These are phyloP conservation scores for Diceros bicornis DNA, from an alignment of 2,797 vertebrate genomes.

Conservation along the genomic window DNA sequence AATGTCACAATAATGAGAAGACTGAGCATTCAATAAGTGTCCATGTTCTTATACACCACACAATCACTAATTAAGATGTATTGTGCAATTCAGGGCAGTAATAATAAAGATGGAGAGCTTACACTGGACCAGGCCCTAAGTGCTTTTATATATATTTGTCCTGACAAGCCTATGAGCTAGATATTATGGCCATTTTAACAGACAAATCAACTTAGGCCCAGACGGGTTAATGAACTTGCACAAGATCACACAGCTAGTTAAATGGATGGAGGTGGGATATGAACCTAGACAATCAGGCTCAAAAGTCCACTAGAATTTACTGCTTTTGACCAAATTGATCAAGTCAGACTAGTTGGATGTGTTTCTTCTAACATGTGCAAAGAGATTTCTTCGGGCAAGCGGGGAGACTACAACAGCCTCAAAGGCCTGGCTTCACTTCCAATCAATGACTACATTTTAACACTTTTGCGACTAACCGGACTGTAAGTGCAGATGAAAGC, in stretches of 20 bases:
- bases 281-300: not conserved
- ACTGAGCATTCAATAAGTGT: not conserved
- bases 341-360: not conserved
- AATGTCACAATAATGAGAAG: slow-evolving; percentile 68
- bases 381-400: not conserved
- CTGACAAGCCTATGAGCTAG: not conserved
- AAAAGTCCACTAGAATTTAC: not conserved
- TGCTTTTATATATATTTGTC: not conserved
- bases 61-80: slow-evolving; percentile 59
- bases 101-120: slow-evolving; percentile 22
- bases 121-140: not conserved
- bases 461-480: not conserved
- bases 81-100: slow-evolving; percentile 31
- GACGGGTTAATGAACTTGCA: slow-evolving; percentile 3
- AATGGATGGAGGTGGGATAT: not conserved
- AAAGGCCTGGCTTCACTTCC: not conserved
- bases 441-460: slow-evolving; percentile 18
- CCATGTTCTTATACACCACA: slow-evolving; percentile 2
- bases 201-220: not conserved
- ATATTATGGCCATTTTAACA: not conserved
- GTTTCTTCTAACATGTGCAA: slow-evolving; percentile 2
- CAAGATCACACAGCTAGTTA: not conserved
- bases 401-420: not conserved
- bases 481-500: not conserved
- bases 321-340: not conserved